Evolutionary conservation across 2,113 vertebrate genomes (phyloP).

Genomic region (Corydoras sp.): DNA sequence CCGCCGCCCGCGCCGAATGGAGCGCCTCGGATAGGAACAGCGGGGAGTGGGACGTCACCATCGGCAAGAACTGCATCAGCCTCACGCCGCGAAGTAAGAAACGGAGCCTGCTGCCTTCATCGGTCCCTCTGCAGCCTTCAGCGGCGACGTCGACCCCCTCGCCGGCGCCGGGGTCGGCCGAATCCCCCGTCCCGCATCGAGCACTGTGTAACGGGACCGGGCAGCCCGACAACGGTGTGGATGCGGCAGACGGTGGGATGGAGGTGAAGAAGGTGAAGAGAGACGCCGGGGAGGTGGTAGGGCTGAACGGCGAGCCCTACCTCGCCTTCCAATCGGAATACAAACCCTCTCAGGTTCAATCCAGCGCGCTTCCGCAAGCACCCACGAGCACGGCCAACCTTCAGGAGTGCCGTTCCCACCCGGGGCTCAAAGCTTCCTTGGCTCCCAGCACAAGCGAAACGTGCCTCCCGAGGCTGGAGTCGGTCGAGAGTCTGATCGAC

Average conservation of each 20-base stretch:
- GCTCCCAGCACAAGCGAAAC: constrained; percentile 25
- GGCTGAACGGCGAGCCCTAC: too few species aligned
- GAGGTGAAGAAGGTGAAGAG: constrained; percentile 77
- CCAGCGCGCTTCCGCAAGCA: constrained; percentile 35
- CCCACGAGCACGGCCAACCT: constrained; percentile 16
- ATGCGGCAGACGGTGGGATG: constrained; percentile 59
- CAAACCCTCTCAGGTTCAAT: constrained; percentile 34
- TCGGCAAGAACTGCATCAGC: constrained; percentile 66
- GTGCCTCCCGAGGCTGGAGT: constrained; percentile 48
- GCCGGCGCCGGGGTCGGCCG: too few species aligned
- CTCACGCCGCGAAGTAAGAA: constrained; percentile 85
- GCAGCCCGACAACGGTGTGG: constrained; percentile 52
- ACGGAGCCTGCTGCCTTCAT: constrained; percentile 68
- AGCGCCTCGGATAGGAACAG: constrained; percentile 67
- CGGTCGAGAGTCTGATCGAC: constrained; percentile 72
- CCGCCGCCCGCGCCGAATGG: constrained; percentile 61
- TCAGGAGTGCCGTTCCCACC: constrained; percentile 9
- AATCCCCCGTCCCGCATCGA: constrained; percentile 35
- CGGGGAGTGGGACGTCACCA: constrained; percentile 72
- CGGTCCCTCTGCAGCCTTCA: constrained; percentile 50
- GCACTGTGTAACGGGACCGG: constrained; percentile 57
- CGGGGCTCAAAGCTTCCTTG: constrained; percentile 10
- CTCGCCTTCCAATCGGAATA: too few species aligned
- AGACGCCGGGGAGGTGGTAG: constrained; percentile 49
- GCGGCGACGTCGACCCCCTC: constrained; percentile 24